Evolutionary conservation across 2,888 invertebrate genomes (phyloP), one percentile per base, ranked within the genome.

Genomic region (Apotomis betuletana): DNA sequence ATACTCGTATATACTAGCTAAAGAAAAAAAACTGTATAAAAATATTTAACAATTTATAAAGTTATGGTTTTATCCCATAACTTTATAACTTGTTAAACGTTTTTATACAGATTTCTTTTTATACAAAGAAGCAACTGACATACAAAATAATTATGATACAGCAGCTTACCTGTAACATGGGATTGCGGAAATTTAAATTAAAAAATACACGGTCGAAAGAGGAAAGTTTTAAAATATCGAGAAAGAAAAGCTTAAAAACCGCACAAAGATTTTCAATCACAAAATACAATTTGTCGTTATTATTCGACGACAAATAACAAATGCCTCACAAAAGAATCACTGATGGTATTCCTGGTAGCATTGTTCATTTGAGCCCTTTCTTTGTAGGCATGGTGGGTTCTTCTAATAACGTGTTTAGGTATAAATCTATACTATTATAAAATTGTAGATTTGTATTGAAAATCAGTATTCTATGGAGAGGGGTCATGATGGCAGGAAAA

Each of bases 251-350:
- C 38, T 51, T 38, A 38, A 67, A 63, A 44, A 27, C 52, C 57
- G 46, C 13, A 58, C 58, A 67, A 49, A 67, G 68, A 69, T 57
- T 63, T 58, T 13, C 63, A 69, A 69, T 69, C 63, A 52, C 57
- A 65, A 69, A 69, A 69, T 27, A 58, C 51, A 69, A 69, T 69
- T 69, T 69, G 51, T 63, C 51, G 62, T 52, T 69, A 69, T 69
- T 69, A 69, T 63, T 63, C 41, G 58, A 10, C 41, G 27, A 55
- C 69, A 69, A 12, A 69, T 4, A 69, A 57, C 9, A 55, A 69
- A 62, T 15, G 13, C 55, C 38, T 51, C n/a, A 63, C 69, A 69
- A 69, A 63, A 63, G 63, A 69, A 49, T 63, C 62, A 62, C 41
- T 63, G 58, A 55, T 63, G 51, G 15, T 58, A 41, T 58, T 58